Percentiles rank a stretch among this genome's conserved stretches.
These are phyloP conservation scores for Phaenicophaeus curvirostris DNA, from an alignment of 2,797 vertebrate species.

Conservation along the genomic window DNA sequence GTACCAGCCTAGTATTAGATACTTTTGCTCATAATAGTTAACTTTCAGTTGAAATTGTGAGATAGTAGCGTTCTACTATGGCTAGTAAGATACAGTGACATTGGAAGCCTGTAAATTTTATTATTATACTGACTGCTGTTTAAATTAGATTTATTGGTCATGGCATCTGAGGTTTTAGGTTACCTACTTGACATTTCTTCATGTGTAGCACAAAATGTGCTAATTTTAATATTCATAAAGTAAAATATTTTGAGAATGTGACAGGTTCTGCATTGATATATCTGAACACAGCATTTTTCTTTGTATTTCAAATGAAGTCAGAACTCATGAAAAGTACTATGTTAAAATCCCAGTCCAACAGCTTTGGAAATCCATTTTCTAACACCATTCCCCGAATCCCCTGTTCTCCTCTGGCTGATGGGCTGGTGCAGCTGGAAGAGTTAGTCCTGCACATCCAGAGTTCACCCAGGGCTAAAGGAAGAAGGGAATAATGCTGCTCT, in stretches of 20 bases:
- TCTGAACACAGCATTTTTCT: not conserved
- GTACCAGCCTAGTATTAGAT: not conserved
- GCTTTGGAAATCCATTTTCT: not conserved
- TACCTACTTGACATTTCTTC: slow-evolving; percentile 1
- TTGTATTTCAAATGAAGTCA: not conserved
- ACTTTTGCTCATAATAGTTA: not conserved
- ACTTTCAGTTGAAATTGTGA: not conserved
- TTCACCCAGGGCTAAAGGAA: not conserved
- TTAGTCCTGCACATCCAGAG: not conserved
- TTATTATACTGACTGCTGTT: not conserved
- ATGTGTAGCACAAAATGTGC: not conserved
- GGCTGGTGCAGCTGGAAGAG: not conserved
- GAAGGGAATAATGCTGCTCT: not conserved
- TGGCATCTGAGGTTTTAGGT: not conserved
- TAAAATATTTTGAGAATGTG: not conserved
- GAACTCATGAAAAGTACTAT: not conserved
- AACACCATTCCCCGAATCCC: not conserved
- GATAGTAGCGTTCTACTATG: not conserved
- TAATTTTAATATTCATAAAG: not conserved
- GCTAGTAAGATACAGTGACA: not conserved
- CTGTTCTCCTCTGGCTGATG: not conserved
- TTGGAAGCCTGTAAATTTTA: not conserved
- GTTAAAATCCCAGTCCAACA: not conserved
- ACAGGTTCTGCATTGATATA: not conserved
- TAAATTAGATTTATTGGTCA: not conserved